These are phyloP conservation scores for Charaxes varanes DNA, from an alignment of 1,140 invertebrate genomes.

Conservation along the genomic window DNA sequence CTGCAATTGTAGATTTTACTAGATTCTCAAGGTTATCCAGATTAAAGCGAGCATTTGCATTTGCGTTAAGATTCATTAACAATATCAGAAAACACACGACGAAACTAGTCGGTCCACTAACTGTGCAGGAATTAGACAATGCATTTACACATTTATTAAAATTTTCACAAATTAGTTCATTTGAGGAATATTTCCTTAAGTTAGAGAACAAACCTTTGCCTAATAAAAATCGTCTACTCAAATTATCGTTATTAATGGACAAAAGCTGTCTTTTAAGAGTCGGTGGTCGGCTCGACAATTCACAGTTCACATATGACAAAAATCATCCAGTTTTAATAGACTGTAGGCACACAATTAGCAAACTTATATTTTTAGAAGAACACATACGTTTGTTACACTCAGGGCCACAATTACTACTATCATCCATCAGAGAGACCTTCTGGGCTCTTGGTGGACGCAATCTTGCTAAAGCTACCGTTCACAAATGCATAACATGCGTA, in stretches of 20 bases:
- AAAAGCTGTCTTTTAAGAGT: conserved; percentile 4
- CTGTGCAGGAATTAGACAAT: neutral
- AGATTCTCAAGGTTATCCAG: too few species aligned
- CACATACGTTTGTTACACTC: conserved; percentile 13
- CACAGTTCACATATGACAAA: conserved; percentile 17
- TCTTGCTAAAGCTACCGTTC: conserved; percentile 7
- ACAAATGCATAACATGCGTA: conserved; percentile 5
- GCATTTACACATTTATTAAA: neutral
- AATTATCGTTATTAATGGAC: neutral
- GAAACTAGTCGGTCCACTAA: neutral
- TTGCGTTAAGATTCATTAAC: neutral
- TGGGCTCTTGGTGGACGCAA: conserved; percentile 14
- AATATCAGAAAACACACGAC: neutral
- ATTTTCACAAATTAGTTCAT: neutral
- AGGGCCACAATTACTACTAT: conserved; percentile 11
- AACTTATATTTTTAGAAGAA: conserved; percentile 15
- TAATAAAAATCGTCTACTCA: neutral
- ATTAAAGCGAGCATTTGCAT: too few species aligned
- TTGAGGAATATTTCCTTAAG: neutral
- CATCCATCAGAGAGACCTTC: conserved; percentile 12
- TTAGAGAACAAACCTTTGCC: neutral
- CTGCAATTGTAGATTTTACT: too few species aligned
- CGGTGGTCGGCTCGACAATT: conserved; percentile 19
- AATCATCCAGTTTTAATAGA: conserved; percentile 24
- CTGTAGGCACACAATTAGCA: conserved; percentile 15